phyloP scores from a whole-genome alignment of 2,888 invertebrate genomes.

The Oxyteleia sp. region DNA sequence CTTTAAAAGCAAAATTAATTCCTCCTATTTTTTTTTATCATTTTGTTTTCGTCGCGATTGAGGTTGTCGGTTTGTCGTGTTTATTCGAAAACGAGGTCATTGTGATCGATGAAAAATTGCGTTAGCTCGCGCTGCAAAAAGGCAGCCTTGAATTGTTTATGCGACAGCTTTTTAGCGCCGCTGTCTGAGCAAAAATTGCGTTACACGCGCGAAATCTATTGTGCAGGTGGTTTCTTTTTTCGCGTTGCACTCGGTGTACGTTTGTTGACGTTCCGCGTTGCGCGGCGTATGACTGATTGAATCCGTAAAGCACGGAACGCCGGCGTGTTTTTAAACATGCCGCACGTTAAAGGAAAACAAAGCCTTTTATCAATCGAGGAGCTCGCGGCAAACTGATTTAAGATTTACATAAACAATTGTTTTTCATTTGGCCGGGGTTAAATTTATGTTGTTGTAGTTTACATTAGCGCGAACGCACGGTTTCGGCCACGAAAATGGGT shows the following conservation, averaged over 20 bases:
- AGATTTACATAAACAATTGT: slow-evolving; percentile 23
- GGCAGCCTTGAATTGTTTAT: slow-evolving; percentile 54
- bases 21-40: background rate
- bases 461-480: background rate
- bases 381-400: slow-evolving; percentile 6
- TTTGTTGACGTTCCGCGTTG: slow-evolving; percentile 2
- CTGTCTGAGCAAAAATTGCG: slow-evolving; percentile 50
- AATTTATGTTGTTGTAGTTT: background rate
- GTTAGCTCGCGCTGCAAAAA: slow-evolving; percentile 37
- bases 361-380: slow-evolving; percentile 19
- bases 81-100: slow-evolving; percentile 41
- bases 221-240: slow-evolving; percentile 26
- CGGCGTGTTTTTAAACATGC: slow-evolving; percentile 34
- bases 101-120: slow-evolving; percentile 56
- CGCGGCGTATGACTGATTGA: slow-evolving; percentile 47
- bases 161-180: slow-evolving; percentile 51
- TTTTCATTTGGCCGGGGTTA: slow-evolving; percentile 20
- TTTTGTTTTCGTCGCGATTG: slow-evolving; percentile 7
- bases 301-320: slow-evolving; percentile 5
- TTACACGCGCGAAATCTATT: slow-evolving; percentile 43
- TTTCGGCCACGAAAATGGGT: background rate
- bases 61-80: slow-evolving; percentile 8
- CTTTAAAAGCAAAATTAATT: slow-evolving; percentile 42
- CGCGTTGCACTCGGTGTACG: slow-evolving; percentile 10
- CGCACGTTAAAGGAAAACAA: slow-evolving; percentile 21